Conservation (phyloP, 2,113 vertebrate species). For the Chionis minor region DNA sequence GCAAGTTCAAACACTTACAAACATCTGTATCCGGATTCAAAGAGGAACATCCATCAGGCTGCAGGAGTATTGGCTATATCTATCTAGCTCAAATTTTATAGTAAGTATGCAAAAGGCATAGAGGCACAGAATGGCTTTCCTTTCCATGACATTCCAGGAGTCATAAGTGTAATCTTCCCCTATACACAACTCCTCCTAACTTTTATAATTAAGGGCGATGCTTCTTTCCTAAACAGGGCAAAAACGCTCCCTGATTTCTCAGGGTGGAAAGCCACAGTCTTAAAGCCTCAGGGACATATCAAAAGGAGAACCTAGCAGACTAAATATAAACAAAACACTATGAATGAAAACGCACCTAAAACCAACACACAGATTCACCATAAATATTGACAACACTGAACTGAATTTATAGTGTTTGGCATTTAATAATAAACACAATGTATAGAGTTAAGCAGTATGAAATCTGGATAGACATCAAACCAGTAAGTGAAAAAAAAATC, state of each 20-base stretch:
- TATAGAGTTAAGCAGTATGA: background rate
- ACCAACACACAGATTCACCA: background rate
- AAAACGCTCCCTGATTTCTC: background rate
- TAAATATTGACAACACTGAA: background rate
- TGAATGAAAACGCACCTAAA: background rate
- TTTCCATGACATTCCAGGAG: background rate
- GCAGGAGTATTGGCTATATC: background rate
- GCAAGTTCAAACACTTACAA: background rate
- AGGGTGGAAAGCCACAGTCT: background rate
- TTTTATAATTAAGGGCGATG: background rate
- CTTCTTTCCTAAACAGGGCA: background rate
- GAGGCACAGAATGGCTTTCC: background rate
- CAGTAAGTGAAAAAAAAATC: background rate
- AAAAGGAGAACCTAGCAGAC: background rate
- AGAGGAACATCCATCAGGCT: background rate
- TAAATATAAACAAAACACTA: background rate
- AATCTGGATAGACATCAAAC: background rate
- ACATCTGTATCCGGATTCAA: background rate
- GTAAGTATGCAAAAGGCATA: background rate
- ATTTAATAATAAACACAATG: slow-evolving; percentile 35
- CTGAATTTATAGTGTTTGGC: background rate
- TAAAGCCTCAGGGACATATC: background rate
- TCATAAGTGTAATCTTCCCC: background rate
- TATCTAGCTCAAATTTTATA: background rate
- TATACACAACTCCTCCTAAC: background rate